Conservation (phyloP, 2,113 vertebrate genomes). For the Poeciliopsis retropinna region DNA sequence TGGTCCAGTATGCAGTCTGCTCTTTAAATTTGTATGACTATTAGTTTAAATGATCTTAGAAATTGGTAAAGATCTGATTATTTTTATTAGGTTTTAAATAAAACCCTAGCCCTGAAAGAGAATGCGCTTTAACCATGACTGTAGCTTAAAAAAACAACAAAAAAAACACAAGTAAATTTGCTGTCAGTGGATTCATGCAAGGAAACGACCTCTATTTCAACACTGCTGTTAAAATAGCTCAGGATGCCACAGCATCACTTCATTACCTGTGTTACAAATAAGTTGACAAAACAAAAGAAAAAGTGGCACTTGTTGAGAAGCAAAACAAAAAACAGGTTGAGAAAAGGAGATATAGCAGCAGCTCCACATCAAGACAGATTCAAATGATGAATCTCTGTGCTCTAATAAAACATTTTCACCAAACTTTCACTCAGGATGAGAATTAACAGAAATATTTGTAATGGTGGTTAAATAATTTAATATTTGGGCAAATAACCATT, state of each 20-base stretch:
- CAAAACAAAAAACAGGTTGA: conserved; percentile 5
- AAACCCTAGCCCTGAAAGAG: not conserved
- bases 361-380: conserved; percentile 39
- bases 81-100: not conserved
- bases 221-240: conserved; percentile 2
- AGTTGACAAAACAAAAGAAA: not conserved
- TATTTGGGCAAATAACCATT: conserved; percentile 44
- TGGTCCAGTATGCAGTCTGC: no score
- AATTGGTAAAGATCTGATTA: no score
- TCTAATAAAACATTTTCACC: not conserved
- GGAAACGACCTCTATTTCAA: not conserved
- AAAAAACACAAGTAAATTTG: not conserved
- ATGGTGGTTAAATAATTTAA: not conserved
- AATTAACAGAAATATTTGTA: conserved; percentile 29
- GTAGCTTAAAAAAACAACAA: not conserved
- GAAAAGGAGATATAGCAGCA: not conserved
- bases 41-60: no score
- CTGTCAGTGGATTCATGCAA: not conserved
- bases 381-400: conserved; percentile 14
- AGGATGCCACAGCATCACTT: not conserved
- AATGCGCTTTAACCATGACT: not conserved
- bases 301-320: conserved; percentile 18
- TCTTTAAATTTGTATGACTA: no score
- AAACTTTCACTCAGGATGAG: not conserved
- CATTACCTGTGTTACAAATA: not conserved